Evolutionary conservation across 2,888 invertebrate genomes (phyloP).

Genomic region (Bombylius discolor): DNA sequence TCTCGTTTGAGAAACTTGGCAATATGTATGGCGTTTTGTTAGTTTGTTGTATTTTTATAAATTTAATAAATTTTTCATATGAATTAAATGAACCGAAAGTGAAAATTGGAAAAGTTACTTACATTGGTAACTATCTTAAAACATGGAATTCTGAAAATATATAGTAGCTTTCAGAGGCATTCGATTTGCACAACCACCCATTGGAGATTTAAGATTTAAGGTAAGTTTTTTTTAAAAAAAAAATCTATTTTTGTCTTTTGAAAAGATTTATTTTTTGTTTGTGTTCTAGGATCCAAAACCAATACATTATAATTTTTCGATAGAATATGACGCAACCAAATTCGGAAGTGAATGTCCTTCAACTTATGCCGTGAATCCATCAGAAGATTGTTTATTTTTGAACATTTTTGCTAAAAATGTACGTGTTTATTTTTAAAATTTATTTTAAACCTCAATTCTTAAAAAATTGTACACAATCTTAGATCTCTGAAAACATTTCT

Average conservation of each 20-base stretch:
- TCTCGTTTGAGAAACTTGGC: too few species aligned
- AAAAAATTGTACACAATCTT: background rate
- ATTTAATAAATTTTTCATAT: background rate
- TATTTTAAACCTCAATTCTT: background rate
- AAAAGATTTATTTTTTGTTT: too few species aligned
- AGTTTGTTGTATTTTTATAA: too few species aligned
- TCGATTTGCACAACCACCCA: conserved; percentile 33
- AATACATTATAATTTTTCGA: background rate
- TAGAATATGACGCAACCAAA: conserved; percentile 31
- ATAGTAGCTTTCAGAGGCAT: conserved; percentile 26
- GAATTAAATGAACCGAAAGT: background rate
- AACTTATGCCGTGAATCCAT: conserved; percentile 24
- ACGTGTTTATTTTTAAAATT: background rate
- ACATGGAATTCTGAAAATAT: conserved; percentile 15
- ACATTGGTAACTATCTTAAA: background rate
- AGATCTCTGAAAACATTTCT: background rate
- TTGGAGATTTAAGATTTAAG: conserved; percentile 28
- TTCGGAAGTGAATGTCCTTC: conserved; percentile 42
- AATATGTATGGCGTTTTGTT: too few species aligned
- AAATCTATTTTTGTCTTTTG: too few species aligned
- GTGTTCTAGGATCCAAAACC: conserved; percentile 1
- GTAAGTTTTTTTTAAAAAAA: conserved; percentile 5
- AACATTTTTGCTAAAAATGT: conserved; percentile 39
- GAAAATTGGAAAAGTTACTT: background rate
- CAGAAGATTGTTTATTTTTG: conserved; percentile 42